Base-by-base conservation (phyloP, 2,113 vertebrate genomes). In the Notarius lentiginosus region DNA sequence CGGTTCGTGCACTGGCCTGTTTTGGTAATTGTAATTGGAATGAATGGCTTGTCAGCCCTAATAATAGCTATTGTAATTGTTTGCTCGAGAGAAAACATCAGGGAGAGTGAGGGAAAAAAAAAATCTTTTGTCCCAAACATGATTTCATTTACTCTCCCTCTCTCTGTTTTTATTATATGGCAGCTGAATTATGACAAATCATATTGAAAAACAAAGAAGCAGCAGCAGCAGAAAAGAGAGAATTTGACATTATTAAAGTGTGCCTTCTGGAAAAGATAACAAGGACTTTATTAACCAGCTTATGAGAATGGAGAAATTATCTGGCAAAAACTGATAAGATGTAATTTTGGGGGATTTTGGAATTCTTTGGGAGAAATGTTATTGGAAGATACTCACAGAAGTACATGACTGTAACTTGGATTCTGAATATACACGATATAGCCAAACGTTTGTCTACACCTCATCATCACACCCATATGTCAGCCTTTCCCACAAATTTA, bases 31-130 rank as follows among this genome's bases (percentile, higher is more conserved):
- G 91, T 91, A 94, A 95, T 95, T 94, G 93, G 89, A 94, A 94
- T 91, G 89, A 95, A 95, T 95, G 92, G 90, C 91, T 94, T 94
- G 93, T 93, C 93, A 90, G 89, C 88, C 72, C 81, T 92, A 92
- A 93, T 95, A 93, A 95, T 92, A 90, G 90, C 15, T 80, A 85
- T 83, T 88, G 85, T 92, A 92, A 93, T 85, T 87, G 77, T 88
- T 84, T 82, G 53, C 1, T 72, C 60, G 51, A 66, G 56, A 66
- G 60, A 81, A 82, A 88, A 88, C 70, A 85, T 27, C 22, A 24
- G 49, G 14, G 49, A 56, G 84, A 63, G 58, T 17, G 72, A 85
- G 58, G 20, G 47, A 8, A 84, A 89, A 41, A n/a, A 88, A 83
- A 91, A 82, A 83, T 90, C 86, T 27, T 93, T 91, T 91, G 83